These are phyloP conservation scores for Eurosta solidaginis DNA, from an alignment of 1,140 invertebrate genomes.

Conservation along the genomic window DNA sequence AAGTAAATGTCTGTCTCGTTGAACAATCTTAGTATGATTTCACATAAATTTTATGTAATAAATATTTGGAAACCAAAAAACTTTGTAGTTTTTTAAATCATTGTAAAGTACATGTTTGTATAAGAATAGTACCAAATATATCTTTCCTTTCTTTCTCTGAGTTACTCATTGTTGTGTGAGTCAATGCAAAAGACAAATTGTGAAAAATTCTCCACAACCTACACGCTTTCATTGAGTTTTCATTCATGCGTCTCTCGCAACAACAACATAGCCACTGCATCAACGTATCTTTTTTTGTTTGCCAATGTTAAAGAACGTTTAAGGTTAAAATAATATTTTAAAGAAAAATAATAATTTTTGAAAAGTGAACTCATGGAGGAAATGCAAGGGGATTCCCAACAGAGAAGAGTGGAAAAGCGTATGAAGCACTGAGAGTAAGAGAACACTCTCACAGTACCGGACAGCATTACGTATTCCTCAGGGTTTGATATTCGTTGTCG, in stretches of 20 bases:
- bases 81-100: no score
- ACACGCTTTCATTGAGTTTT: neutral
- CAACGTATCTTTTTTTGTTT: neutral
- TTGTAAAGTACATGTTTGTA: neutral
- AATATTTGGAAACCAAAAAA: neutral
- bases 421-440: no score
- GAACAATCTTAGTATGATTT: neutral
- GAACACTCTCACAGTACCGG: no score
- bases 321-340: no score
- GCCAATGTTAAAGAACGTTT: no score
- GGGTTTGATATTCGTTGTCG: no score
- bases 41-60: neutral
- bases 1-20: neutral
- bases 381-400: no score
- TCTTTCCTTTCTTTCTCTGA: neutral
- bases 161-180: constrained; percentile 7
- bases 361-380: no score
- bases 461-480: no score
- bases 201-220: constrained; percentile 20
- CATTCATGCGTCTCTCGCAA: constrained; percentile 11
- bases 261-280: neutral
- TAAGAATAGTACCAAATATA: neutral
- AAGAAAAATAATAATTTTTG: no score
- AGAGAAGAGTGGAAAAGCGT: no score
- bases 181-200: neutral